phyloP scores from a whole-genome alignment of 2,113 vertebrate species.

The Baryphthengus martii region DNA sequence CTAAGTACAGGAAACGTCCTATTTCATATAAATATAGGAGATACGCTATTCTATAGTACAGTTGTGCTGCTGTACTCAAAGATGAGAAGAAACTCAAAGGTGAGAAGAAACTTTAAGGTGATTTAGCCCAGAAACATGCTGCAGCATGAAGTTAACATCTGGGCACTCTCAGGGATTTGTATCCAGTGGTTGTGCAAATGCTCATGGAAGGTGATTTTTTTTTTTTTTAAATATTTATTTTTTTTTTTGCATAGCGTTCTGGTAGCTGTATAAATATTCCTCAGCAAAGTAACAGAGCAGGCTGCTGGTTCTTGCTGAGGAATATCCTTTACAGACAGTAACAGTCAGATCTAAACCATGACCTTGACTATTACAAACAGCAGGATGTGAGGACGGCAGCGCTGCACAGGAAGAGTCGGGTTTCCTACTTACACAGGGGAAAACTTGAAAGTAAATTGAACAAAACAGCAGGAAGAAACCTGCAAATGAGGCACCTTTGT shows the following conservation, averaged over 20 bases:
- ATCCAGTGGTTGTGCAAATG: neutral
- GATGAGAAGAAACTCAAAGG: neutral
- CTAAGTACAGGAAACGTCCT: neutral
- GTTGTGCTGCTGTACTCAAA: neutral
- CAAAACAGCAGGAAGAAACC: neutral
- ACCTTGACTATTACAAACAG: neutral
- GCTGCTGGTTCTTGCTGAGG: neutral
- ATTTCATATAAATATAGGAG: neutral
- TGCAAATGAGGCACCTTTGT: neutral
- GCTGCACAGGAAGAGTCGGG: neutral
- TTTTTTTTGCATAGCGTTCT: no score
- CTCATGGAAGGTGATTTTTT: neutral
- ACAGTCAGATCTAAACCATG: neutral
- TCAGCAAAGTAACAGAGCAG: neutral
- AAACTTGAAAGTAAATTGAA: neutral
- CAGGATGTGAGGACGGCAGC: neutral
- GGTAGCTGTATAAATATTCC: neutral
- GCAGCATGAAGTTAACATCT: accelerated
- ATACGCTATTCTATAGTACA: neutral
- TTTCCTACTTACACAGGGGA: neutral
- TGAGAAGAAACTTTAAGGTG: neutral
- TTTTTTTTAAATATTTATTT: no score
- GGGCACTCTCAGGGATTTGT: neutral
- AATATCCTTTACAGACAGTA: neutral
- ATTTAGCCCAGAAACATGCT: neutral